Evolutionary conservation across 2,888 invertebrate genomes (phyloP).

Genomic region (Coremacera marginata): DNA sequence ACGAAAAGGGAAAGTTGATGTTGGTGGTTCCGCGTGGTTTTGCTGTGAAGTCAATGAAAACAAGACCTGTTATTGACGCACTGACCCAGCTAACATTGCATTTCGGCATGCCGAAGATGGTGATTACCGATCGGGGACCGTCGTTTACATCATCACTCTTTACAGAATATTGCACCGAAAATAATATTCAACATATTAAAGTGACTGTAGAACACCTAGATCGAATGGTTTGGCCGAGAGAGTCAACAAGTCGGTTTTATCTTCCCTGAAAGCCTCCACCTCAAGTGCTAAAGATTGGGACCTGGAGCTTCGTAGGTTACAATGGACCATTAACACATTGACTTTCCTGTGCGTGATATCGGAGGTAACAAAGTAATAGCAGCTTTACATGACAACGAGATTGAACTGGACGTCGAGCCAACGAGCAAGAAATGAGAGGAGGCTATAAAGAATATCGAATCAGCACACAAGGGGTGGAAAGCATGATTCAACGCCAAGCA

Average conservation of each 20-base stretch:
- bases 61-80: conserved; percentile 43
- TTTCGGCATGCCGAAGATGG: conserved; percentile 35
- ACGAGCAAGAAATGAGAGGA: conserved; percentile 30
- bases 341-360: conserved; percentile 44
- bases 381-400: conserved; percentile 34
- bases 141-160: conserved; percentile 38
- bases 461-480: conserved; percentile 36
- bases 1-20: no score
- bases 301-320: conserved; percentile 36
- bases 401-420: neutral
- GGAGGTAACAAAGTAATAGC: conserved; percentile 38
- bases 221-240: conserved; percentile 44
- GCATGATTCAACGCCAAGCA: conserved; percentile 35
- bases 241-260: neutral
- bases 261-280: conserved; percentile 38
- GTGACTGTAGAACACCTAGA: conserved; percentile 43
- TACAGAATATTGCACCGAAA: conserved; percentile 9
- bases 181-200: conserved; percentile 47
- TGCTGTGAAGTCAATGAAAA: conserved; percentile 39
- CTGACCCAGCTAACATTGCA: conserved; percentile 39
- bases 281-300: conserved; percentile 43
- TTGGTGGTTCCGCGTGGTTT: conserved; percentile 36
- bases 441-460: conserved; percentile 30
- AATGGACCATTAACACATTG: conserved; percentile 46
- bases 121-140: conserved; percentile 41